Percentiles rank a stretch among this genome's conserved stretches.
Conservation (phyloP, 2,113 vertebrate genomes). For the Saimiri boliviensis region DNA sequence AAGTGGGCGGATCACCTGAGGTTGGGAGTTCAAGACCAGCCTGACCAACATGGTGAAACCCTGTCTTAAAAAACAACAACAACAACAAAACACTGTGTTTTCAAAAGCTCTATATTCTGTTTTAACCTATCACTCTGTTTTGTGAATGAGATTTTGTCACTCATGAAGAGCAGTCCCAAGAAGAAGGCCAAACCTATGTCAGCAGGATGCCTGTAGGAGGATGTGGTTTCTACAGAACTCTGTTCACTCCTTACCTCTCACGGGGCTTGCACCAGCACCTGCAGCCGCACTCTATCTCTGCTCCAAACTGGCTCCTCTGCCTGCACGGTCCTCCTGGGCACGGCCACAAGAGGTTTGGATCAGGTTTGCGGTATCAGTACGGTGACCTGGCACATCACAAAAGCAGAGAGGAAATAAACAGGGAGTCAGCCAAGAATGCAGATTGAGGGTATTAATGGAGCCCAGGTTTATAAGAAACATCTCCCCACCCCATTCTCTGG, state of each 20-base stretch:
- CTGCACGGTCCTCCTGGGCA: accelerated
- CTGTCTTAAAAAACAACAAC: too few relatives aligned
- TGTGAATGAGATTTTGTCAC: background rate
- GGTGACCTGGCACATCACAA: background rate
- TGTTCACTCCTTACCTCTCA: background rate
- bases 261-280: background rate
- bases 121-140: background rate
- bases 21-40: too few relatives aligned
- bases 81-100: background rate
- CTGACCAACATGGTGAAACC: too few relatives aligned
- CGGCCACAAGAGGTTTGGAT: background rate
- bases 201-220: background rate
- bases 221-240: background rate
- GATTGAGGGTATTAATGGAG: background rate
- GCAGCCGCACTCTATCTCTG: accelerated
- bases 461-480: background rate
- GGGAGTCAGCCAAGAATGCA: background rate
- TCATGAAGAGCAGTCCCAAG: background rate
- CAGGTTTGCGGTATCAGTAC: accelerated
- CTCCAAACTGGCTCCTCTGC: background rate
- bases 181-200: background rate
- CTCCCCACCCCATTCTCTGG: background rate
- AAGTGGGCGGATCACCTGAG: too few relatives aligned
- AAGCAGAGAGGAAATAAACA: background rate
- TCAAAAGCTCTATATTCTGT: background rate